These are phyloP conservation scores for Oryzias sinensis DNA, from an alignment of 2,797 vertebrate genomes.

Conservation along the genomic window DNA sequence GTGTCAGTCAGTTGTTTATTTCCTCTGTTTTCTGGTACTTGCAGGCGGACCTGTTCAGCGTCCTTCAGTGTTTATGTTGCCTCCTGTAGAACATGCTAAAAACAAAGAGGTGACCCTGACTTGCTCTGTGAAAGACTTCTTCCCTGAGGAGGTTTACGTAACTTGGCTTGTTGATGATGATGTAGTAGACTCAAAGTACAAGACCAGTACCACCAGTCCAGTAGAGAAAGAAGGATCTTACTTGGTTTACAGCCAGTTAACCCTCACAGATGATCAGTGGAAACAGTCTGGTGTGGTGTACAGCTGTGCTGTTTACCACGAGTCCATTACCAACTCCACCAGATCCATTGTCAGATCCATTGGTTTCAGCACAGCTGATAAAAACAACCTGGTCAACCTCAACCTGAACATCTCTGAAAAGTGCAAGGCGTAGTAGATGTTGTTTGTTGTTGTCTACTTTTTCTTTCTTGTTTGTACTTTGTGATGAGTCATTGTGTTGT, in stretches of 20 bases:
- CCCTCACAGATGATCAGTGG: slow-evolving; percentile 32
- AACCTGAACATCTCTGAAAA: slow-evolving; percentile 54
- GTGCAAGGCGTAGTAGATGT: slow-evolving; percentile 64
- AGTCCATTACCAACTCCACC: slow-evolving; percentile 51
- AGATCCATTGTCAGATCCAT: slow-evolving; percentile 54
- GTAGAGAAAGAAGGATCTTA: slow-evolving; percentile 38
- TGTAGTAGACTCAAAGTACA: background rate
- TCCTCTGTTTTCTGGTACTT: slow-evolving; percentile 51
- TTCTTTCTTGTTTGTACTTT: slow-evolving; percentile 57
- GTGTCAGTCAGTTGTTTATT: no score
- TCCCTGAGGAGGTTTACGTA: slow-evolving; percentile 64
- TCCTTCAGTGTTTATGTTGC: slow-evolving; percentile 70
- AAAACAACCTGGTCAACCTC: slow-evolving; percentile 67
- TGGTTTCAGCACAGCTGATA: slow-evolving; percentile 42
- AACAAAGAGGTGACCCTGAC: slow-evolving; percentile 58
- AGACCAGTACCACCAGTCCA: slow-evolving; percentile 47
- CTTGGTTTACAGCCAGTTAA: slow-evolving; percentile 73
- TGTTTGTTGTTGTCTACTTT: slow-evolving; percentile 38
- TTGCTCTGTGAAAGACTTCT: slow-evolving; percentile 77
- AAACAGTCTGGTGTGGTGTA: rapidly evolving
- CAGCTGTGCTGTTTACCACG: slow-evolving; percentile 74
- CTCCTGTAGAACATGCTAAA: slow-evolving; percentile 51
- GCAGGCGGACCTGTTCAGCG: slow-evolving; percentile 18
- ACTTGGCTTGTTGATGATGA: slow-evolving; percentile 74
- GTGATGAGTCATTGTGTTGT: slow-evolving; percentile 56